Evolutionary conservation across 53 echinoderm and acorn worm species (phyloP).

Genomic region (Hippasteria phrygiana): DNA sequence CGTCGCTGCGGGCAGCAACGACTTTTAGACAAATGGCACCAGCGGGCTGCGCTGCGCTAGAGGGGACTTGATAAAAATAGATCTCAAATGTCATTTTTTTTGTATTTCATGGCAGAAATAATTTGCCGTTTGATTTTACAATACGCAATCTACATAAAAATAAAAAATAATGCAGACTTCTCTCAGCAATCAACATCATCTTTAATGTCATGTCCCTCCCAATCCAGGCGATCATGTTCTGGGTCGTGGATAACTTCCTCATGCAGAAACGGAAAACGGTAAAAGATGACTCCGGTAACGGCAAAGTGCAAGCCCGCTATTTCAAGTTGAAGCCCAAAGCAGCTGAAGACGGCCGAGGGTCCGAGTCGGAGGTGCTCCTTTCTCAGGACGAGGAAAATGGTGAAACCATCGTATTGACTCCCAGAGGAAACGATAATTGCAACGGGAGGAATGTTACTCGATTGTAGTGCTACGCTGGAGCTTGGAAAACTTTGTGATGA

Average conservation of each 20-base stretch:
- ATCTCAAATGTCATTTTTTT: too few relatives aligned
- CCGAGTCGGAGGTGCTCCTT: constrained; percentile 89
- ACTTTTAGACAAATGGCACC: too few relatives aligned
- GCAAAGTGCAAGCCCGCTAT: constrained; percentile 74
- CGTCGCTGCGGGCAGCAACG: too few relatives aligned
- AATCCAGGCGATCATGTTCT: constrained; percentile 96
- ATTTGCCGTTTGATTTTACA: too few relatives aligned
- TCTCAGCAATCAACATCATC: background rate
- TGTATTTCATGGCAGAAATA: too few relatives aligned
- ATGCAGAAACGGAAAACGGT: constrained; percentile 85
- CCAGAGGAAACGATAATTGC: background rate
- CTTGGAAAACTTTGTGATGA: background rate
- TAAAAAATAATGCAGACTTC: background rate
- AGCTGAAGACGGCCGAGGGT: constrained; percentile 45
- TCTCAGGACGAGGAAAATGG: constrained; percentile 82
- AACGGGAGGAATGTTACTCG: background rate
- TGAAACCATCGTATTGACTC: constrained; percentile 10
- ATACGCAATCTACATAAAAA: too few relatives aligned
- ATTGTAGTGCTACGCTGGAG: background rate
- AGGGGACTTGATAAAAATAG: too few relatives aligned
- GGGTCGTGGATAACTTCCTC: constrained; percentile 98
- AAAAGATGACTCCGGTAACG: constrained; percentile 56
- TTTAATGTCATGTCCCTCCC: background rate
- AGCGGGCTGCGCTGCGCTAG: too few relatives aligned
- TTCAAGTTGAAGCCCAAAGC: constrained; percentile 65